Evolutionary conservation across 2,113 vertebrate genomes (phyloP).

Genomic region (Platysteira castanea): DNA sequence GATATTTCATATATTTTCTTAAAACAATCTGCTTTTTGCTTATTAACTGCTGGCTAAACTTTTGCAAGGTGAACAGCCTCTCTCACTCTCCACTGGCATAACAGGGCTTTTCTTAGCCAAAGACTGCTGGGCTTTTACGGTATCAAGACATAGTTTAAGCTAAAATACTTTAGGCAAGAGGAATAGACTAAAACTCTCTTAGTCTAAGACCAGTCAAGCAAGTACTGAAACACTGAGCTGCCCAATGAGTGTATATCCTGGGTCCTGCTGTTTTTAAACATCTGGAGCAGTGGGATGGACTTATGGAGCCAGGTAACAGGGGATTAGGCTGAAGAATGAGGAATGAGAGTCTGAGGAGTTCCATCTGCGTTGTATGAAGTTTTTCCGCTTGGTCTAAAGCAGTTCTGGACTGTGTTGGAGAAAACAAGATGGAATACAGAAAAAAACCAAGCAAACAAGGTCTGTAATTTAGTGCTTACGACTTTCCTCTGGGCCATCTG

Average conservation of each 20-base stretch:
- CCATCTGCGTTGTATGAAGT: not conserved
- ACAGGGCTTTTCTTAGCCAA: not conserved
- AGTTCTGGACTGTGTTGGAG: not conserved
- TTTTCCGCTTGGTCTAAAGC: not conserved
- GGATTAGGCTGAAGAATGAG: not conserved
- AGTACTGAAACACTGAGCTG: not conserved
- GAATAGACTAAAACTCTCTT: not conserved
- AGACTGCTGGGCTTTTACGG: not conserved
- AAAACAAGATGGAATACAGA: not conserved
- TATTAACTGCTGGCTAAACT: not conserved
- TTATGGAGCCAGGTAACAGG: not conserved
- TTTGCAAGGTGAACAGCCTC: not conserved
- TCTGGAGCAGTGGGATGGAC: not conserved
- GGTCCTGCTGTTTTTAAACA: not conserved
- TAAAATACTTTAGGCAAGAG: not conserved
- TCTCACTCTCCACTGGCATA: not conserved
- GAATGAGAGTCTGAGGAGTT: not conserved
- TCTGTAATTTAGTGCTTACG: not conserved
- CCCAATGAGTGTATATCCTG: not conserved
- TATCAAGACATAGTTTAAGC: not conserved
- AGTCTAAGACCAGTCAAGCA: not conserved
- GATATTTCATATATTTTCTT: not conserved
- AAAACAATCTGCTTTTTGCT: not conserved
- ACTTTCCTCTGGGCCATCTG: constrained; percentile 10
- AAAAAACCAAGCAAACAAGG: not conserved